Evolutionary conservation across 2,113 vertebrate species (phyloP).

Genomic region (Hippolais icterina): DNA sequence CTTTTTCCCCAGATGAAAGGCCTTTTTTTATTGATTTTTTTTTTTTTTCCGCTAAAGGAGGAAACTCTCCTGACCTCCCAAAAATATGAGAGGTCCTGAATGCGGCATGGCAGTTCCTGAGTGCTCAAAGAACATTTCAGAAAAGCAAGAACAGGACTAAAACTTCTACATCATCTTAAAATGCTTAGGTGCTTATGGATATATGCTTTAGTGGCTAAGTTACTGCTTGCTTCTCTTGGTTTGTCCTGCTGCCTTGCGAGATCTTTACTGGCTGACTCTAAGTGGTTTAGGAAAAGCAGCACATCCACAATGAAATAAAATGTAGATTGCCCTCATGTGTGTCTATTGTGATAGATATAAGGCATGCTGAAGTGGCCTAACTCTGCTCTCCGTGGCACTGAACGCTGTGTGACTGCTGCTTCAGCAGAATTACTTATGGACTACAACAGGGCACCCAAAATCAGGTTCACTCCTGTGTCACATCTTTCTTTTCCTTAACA

Average conservation of each 20-base stretch:
- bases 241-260: background rate
- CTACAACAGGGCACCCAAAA: background rate
- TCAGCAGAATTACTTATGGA: background rate
- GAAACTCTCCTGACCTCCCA: background rate
- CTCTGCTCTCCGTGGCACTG: rapidly evolving
- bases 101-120: background rate
- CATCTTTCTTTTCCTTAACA: background rate
- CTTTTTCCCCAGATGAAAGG: background rate
- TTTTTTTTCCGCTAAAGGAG: background rate
- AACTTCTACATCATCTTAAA: background rate
- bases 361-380: background rate
- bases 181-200: background rate
- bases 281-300: background rate
- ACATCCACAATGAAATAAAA: background rate
- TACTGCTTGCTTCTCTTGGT: background rate
- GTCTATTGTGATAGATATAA: background rate
- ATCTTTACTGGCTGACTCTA: background rate
- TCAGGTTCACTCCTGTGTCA: background rate
- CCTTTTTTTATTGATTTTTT: background rate
- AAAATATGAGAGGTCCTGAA: background rate
- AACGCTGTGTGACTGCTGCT: background rate
- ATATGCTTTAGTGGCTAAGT: background rate
- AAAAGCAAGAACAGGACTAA: background rate
- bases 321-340: background rate
- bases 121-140: background rate